phyloP scores from a whole-genome alignment of 2,113 vertebrate species.

The Epinephelus lanceolatus region DNA sequence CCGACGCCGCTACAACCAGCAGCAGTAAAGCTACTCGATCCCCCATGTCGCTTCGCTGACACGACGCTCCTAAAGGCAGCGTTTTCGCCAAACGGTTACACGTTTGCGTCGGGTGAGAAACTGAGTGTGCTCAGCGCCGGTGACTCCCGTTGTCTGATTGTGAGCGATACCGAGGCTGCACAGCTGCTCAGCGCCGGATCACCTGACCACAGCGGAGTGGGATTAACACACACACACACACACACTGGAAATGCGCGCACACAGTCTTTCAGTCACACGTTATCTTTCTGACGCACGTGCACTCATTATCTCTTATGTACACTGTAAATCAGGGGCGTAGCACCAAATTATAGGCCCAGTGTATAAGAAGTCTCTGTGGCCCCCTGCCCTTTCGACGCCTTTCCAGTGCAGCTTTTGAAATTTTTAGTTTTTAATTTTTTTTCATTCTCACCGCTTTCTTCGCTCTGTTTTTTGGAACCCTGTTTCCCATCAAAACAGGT shows the following conservation, averaged over 20 bases:
- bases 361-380: too few relatives aligned
- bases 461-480: too few relatives aligned
- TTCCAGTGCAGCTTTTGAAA: too few relatives aligned
- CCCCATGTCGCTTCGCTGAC: slow-evolving; percentile 71
- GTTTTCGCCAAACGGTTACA: slow-evolving; percentile 28
- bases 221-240: slow-evolving; percentile 44
- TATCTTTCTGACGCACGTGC: neutral
- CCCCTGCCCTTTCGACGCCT: too few relatives aligned
- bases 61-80: slow-evolving; percentile 48
- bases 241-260: neutral
- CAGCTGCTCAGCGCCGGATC: slow-evolving; percentile 81
- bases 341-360: too few relatives aligned
- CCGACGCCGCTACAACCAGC: slow-evolving; percentile 71
- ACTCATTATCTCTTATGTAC: neutral
- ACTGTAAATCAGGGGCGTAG: too few relatives aligned
- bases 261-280: neutral
- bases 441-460: too few relatives aligned
- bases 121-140: slow-evolving; percentile 49
- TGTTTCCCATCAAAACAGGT: too few relatives aligned
- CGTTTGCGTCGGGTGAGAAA: slow-evolving; percentile 13
- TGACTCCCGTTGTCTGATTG: slow-evolving; percentile 76
- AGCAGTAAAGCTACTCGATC: slow-evolving; percentile 77
- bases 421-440: too few relatives aligned
- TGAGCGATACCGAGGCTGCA: slow-evolving; percentile 71
- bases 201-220: slow-evolving; percentile 78